These are phyloP conservation scores for Eledone cirrhosa DNA, from an alignment of 2,888 invertebrate species.

Conservation along the genomic window DNA sequence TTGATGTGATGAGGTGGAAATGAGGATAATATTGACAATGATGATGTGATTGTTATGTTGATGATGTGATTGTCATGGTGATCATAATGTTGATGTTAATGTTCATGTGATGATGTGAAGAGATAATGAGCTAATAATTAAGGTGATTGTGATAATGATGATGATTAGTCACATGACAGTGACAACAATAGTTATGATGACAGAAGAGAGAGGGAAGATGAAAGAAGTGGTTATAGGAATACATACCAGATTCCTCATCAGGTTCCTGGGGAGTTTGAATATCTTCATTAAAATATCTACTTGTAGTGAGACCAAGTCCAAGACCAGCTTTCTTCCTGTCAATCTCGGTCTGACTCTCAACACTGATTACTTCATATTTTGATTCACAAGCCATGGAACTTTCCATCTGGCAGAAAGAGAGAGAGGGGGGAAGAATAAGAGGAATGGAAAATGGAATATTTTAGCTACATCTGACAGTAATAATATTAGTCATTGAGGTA, in stretches of 20 bases:
- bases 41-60: too few relatives aligned
- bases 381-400: constrained; percentile 49
- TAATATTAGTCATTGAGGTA: neutral
- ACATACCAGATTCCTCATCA: constrained; percentile 59
- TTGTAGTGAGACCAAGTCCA: constrained; percentile 57
- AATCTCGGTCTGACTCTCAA: constrained; percentile 77
- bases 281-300: constrained; percentile 49
- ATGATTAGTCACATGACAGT: too few relatives aligned
- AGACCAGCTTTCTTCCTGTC: constrained; percentile 63
- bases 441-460: neutral
- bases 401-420: constrained; percentile 43
- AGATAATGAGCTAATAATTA: too few relatives aligned
- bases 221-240: neutral
- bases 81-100: too few relatives aligned
- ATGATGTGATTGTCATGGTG: too few relatives aligned
- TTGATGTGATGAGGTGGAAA: too few relatives aligned
- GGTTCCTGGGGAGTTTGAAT: constrained; percentile 60
- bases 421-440: neutral
- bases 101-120: too few relatives aligned
- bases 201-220: too few relatives aligned
- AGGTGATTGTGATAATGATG: too few relatives aligned
- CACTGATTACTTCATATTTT: constrained; percentile 73
- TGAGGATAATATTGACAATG: too few relatives aligned
- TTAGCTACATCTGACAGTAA: neutral
- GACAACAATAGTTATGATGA: too few relatives aligned